phyloP scores from a whole-genome alignment of 2,888 invertebrate species.

The Rhyacophila evoluta region DNA sequence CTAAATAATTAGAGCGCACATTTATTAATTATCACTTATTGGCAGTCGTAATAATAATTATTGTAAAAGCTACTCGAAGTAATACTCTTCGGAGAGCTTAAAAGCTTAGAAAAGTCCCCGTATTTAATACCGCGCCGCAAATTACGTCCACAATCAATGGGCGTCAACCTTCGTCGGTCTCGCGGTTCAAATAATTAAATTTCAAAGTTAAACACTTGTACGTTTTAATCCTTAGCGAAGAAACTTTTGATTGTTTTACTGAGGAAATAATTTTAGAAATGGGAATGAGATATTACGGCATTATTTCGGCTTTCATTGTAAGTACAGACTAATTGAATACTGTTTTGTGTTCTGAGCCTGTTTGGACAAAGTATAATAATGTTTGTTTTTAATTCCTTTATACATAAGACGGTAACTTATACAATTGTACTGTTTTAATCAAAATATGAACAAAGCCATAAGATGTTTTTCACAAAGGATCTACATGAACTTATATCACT shows the following conservation, averaged over 20 bases:
- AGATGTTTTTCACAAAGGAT: too few species aligned
- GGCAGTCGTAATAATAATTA: too few species aligned
- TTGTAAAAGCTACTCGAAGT: neutral
- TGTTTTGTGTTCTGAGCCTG: neutral
- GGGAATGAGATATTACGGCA: slow-evolving; percentile 6
- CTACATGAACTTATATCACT: too few species aligned
- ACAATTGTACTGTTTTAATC: neutral
- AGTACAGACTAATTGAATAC: slow-evolving; percentile 16
- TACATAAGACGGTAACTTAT: neutral
- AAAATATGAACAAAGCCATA: neutral
- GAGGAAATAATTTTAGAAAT: slow-evolving; percentile 4
- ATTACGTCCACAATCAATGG: slow-evolving; percentile 18
- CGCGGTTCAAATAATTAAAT: slow-evolving; percentile 20
- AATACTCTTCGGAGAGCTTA: neutral
- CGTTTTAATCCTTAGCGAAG: slow-evolving; percentile 20
- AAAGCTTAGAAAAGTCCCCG: slow-evolving; percentile 13
- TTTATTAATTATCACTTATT: too few species aligned
- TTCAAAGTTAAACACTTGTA: slow-evolving; percentile 27
- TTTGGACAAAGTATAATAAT: neutral
- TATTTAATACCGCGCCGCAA: neutral
- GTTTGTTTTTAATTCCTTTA: neutral
- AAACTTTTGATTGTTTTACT: slow-evolving; percentile 26
- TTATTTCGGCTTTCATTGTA: slow-evolving; percentile 15
- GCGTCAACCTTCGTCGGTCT: slow-evolving; percentile 16
- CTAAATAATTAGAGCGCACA: too few species aligned